phyloP scores from a whole-genome alignment of 2,888 invertebrate genomes.

The Ditula angustiorana region DNA sequence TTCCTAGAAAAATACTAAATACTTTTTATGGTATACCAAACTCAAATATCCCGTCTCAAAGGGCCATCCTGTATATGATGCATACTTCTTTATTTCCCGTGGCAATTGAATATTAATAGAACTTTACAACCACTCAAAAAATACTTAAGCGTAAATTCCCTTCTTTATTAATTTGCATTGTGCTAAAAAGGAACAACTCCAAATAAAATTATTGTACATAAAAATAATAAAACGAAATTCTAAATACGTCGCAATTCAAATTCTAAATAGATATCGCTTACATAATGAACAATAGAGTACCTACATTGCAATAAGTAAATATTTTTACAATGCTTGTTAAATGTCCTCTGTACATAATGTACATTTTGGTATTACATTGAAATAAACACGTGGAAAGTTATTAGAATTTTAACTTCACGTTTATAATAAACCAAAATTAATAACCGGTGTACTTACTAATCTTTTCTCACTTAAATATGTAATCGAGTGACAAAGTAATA shows the following conservation, averaged over 20 bases:
- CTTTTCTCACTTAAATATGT: no score
- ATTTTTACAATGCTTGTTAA: conserved; percentile 25
- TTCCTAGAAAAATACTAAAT: no score
- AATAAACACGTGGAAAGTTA: background rate
- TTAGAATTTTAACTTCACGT: background rate
- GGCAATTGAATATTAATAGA: no score
- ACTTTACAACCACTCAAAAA: no score
- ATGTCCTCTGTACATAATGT: conserved; percentile 1
- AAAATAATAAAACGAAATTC: conserved; percentile 37
- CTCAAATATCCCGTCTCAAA: no score
- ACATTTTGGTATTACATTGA: conserved; percentile 22
- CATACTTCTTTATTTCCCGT: background rate
- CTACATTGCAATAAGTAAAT: conserved; percentile 30
- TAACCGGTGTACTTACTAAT: no score
- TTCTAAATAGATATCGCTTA: conserved; percentile 41
- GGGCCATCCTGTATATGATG: no score
- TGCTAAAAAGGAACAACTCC: conserved; percentile 18
- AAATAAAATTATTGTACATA: conserved; percentile 36
- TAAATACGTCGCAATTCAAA: conserved; percentile 41
- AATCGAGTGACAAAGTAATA: no score
- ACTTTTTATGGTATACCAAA: no score
- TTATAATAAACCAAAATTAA: background rate
- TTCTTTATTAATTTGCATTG: background rate
- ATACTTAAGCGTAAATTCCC: no score
- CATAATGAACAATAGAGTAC: conserved; percentile 35